Conservation (phyloP, 2,797 vertebrate genomes). For the Chloroceryle amazona region DNA sequence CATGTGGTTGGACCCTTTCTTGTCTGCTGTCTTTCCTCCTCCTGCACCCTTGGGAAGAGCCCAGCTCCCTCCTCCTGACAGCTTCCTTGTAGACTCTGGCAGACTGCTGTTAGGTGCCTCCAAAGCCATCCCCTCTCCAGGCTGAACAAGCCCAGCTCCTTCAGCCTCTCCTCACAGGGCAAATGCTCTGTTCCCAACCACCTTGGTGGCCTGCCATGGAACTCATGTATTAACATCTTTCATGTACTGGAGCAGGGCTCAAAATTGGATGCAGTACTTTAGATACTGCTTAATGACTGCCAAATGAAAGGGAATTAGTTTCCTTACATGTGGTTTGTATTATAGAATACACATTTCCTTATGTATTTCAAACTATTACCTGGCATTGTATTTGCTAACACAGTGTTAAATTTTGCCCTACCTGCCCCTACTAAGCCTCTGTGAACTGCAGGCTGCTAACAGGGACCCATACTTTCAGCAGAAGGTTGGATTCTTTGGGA, state of each 20-base stretch:
- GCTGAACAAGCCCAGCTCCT: background rate
- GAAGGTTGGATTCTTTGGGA: background rate
- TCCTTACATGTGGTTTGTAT: background rate
- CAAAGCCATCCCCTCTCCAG: background rate
- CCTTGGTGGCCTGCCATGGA: background rate
- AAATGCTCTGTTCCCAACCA: background rate
- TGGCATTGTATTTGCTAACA: background rate
- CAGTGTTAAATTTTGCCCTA: background rate
- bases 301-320: background rate
- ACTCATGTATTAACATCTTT: rapidly evolving
- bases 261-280: background rate
- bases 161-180: background rate
- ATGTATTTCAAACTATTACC: background rate
- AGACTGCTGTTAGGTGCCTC: background rate
- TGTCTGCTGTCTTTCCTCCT: background rate
- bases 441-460: background rate
- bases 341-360: rapidly evolving
- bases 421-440: background rate
- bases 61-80: background rate
- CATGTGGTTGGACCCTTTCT: rapidly evolving
- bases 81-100: background rate
- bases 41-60: background rate
- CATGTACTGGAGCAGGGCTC: background rate
- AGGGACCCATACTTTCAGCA: background rate
- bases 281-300: background rate